A percentile compares a stretch with the other conserved stretches of the same genome.
These are phyloP conservation scores for Pelodiscus sinensis DNA, from an alignment of 2,113 vertebrate genomes.

Conservation along the genomic window DNA sequence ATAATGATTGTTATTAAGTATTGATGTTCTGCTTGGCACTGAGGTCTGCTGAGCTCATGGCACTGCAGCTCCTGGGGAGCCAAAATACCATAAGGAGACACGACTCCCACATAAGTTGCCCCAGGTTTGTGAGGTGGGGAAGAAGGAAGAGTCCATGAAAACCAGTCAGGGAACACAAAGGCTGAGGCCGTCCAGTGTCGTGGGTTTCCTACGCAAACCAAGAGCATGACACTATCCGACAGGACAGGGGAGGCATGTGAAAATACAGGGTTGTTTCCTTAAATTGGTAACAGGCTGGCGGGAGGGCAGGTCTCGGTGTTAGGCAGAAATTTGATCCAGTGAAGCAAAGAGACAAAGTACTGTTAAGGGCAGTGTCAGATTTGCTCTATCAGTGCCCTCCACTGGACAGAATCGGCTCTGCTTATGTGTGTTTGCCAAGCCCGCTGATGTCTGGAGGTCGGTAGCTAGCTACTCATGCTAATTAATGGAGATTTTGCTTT, in stretches of 20 bases:
- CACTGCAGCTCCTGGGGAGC: not conserved
- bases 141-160: not conserved
- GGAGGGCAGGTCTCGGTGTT: not conserved
- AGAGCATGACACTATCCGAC: accelerated
- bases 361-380: not conserved
- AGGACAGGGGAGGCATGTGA: not conserved
- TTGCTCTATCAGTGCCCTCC: accelerated
- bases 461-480: not conserved
- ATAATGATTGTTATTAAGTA: constrained; percentile 17
- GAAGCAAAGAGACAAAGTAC: not conserved
- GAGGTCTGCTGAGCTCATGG: not conserved
- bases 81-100: not conserved
- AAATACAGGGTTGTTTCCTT: not conserved
- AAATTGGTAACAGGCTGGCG: too few species aligned
- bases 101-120: not conserved
- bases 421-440: accelerated
- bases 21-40: not conserved
- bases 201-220: not conserved
- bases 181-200: not conserved
- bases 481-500: not conserved
- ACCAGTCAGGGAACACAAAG: not conserved
- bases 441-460: not conserved
- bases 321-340: not conserved
- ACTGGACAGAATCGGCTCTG: not conserved
- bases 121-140: accelerated